Base-by-base conservation (phyloP, 2,113 vertebrate genomes). In the Eolophus roseicapilla region DNA sequence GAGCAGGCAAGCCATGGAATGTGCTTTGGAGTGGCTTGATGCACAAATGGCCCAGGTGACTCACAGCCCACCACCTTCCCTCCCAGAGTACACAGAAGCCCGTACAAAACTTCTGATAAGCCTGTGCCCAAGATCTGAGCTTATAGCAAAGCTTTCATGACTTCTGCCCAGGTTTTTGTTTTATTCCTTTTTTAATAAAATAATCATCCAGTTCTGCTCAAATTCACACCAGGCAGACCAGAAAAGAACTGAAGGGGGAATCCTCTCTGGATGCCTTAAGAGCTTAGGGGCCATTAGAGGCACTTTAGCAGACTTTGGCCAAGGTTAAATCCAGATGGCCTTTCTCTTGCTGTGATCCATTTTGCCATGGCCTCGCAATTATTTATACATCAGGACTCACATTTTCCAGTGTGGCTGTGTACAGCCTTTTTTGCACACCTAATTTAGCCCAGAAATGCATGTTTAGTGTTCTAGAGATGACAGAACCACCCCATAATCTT, bases 381-480 rank as follows among this genome's bases (percentile, higher is more conserved):
- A 63, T 62, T 84, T 89, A 43, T 52, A 52, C 44, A 69, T 79
- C 74, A 92, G 29, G 62, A 84, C 59, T 92, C 71, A 52, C 43
- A 80, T 95, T 97, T 96, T 90, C 67, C 57, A 88, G 23, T 15
- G 46, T 71, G 82, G 11, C 59, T 76, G 63, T 43, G 52, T 75
- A 60, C 25, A 64, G 65, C 28, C 13, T 1, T 73, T 93, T 88
- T 88, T 52, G 44, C 83, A 94, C 93, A 96, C 86, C 80, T 76
- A 96, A 95, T 94, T 94, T 92, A 86, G 47, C 47, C 69, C 83
- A 86, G 90, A 95, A 91, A 93, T 17, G 44, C 52, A 24, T 41
- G 31, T 71, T 96, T 68, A 83, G 52, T 76, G 80, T 71, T 92
- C 79, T 65, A 82, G 84, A 0, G 1, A 76, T 63, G 75, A 76